Conservation (phyloP, 2,797 vertebrate genomes). For the Eurystomus glaucurus region DNA sequence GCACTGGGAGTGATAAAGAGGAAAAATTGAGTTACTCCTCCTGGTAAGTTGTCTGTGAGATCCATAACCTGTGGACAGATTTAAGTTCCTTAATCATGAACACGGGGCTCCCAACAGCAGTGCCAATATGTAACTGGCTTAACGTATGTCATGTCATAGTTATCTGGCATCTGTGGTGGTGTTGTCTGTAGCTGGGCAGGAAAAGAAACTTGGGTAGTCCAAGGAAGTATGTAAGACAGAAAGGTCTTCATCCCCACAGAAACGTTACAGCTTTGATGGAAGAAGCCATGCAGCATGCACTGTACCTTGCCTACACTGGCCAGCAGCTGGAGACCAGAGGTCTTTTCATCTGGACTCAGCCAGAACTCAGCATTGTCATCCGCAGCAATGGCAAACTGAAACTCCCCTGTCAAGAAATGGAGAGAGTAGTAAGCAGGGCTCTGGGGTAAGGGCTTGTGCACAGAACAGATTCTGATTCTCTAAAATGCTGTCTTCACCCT, state of each 20-base stretch:
- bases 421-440: not conserved
- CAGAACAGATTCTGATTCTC: not conserved
- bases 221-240: not conserved
- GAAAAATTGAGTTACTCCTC: not conserved
- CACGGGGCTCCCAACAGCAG: not conserved
- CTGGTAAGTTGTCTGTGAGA: not conserved
- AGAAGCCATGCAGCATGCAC: constrained; percentile 31
- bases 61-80: not conserved
- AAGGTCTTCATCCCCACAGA: not conserved
- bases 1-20: not conserved
- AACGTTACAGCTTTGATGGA: not conserved
- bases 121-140: not conserved
- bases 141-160: not conserved
- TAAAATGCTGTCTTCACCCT: not conserved
- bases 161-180: not conserved
- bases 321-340: constrained; percentile 86
- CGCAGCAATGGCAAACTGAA: constrained; percentile 93
- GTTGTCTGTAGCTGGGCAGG: not conserved
- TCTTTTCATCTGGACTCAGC: constrained; percentile 91
- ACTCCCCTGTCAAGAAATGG: constrained; percentile 84
- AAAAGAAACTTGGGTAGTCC: not conserved
- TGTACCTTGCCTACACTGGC: constrained; percentile 93
- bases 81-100: not conserved
- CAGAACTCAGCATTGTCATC: constrained; percentile 97
- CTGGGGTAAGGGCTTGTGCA: not conserved